A percentile compares a stretch with the other conserved stretches of the same genome.
Evolutionary conservation across 2,888 invertebrate species (phyloP).

Genomic region (Euzophera pinguis): DNA sequence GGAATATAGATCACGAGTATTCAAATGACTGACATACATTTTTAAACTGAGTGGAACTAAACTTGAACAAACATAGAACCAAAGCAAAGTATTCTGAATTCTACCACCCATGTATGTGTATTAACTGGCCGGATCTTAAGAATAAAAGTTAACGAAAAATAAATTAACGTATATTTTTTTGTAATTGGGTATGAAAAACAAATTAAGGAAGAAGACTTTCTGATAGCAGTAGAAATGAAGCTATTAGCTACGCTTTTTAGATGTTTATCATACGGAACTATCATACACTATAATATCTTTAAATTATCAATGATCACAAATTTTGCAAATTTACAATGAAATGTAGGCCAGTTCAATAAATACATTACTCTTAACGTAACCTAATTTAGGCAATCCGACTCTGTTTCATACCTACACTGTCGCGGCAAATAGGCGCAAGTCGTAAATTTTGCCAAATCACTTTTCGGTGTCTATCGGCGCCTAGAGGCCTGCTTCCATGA

Average conservation of each 20-base stretch:
- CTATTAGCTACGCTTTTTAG: too few relatives aligned
- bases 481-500: slow-evolving; percentile 25
- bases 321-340: background rate
- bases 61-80: too few relatives aligned
- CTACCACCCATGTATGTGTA: too few relatives aligned
- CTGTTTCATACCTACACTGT: slow-evolving; percentile 25
- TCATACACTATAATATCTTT: background rate
- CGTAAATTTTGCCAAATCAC: slow-evolving; percentile 60
- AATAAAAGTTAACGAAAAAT: too few relatives aligned
- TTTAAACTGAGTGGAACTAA: background rate
- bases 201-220: too few relatives aligned
- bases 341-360: background rate
- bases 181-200: too few relatives aligned
- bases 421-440: slow-evolving; percentile 40
- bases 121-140: too few relatives aligned
- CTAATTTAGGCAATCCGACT: slow-evolving; percentile 11
- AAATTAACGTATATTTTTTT: too few relatives aligned
- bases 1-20: slow-evolving; percentile 36
- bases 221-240: too few relatives aligned
- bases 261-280: too few relatives aligned
- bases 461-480: slow-evolving; percentile 48
- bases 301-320: background rate
- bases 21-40: slow-evolving; percentile 34
- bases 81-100: too few relatives aligned
- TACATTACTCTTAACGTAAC: slow-evolving; percentile 7